Base-by-base conservation (phyloP, 2,113 vertebrate species). In the Prionailurus viverrinus region DNA sequence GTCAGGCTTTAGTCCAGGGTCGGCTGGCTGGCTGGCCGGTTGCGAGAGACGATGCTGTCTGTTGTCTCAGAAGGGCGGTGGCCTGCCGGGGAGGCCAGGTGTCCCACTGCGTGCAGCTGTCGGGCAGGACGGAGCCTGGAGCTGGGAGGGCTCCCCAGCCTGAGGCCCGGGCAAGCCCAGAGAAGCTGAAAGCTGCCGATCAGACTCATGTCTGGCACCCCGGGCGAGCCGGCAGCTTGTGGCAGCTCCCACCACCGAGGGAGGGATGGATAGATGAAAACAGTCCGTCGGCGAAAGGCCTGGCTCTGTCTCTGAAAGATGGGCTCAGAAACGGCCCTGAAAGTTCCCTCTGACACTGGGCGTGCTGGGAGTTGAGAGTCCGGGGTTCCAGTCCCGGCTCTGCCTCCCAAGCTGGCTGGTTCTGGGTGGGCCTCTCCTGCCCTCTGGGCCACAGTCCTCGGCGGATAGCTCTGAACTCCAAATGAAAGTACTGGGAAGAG, bases 81-180 rank as follows among this genome's bases (percentile, higher is more conserved):
- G 92, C 91, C 91, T 80, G 79, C 74, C 10, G 8, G 89, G 78
- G 55, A 94, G 81, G 87, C 92, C 95, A 94, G 96, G 94, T 95
- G 98, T 96, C 96, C 92, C 3, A 33, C 94, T 48, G 41, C 18
- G 41, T 88, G 94, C 92, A 98, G 95, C 94, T 95, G n/a, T 58
- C 85, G 87, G 58, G 82, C 89, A 93, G 95, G 71, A 91, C 18
- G 21, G 91, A 95, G 85, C 81, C 89, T 87, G 81, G 94, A 76
- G 87, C 90, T 85, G 80, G 58, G 80, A 97, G 51, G 68, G 76
- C 88, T 84, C 69, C 1, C 3, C 58, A 73, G 94, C 87, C 90
- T 3, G 84, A 78, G 94, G 90, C 92, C 92, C 94, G 97, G 97
- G 90, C 96, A 96, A 97, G 92, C 88, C 97, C 96, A 13, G 96